Percentiles rank a stretch among this genome's conserved stretches.
These are phyloP conservation scores for Sminthopsis crassicaudata DNA, from an alignment of 2,113 vertebrate genomes.

Conservation along the genomic window DNA sequence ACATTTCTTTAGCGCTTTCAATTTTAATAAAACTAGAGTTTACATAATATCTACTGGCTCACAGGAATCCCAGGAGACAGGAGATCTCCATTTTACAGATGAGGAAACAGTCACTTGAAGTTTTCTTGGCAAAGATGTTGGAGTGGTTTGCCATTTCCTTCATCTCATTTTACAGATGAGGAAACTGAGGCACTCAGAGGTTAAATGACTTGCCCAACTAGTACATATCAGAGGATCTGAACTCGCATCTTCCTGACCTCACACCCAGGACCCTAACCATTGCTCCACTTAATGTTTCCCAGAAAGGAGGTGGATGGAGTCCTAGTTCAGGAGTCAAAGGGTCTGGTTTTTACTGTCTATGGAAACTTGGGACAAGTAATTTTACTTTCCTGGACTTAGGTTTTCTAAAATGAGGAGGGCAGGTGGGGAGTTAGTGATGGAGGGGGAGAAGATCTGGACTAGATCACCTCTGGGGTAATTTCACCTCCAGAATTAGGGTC, in stretches of 20 bases:
- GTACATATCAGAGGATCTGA: background rate
- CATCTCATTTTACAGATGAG: background rate
- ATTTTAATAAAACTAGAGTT: background rate
- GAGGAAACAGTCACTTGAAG: background rate
- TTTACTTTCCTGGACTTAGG: background rate
- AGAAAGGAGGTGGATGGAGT: background rate
- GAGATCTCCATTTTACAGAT: background rate
- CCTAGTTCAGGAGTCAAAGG: background rate
- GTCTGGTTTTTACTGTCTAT: background rate
- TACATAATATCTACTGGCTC: background rate
- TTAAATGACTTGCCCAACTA: background rate
- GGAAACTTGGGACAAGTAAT: no score
- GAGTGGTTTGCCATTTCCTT: background rate
- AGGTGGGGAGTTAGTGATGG: no score
- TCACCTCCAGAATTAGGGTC: background rate
- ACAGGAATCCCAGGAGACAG: background rate
- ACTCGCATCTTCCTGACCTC: background rate
- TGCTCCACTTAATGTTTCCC: background rate
- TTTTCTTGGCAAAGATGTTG: background rate
- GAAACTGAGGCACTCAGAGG: background rate
- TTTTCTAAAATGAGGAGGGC: background rate
- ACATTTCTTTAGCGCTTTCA: background rate
- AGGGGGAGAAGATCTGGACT: background rate
- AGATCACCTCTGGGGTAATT: background rate
- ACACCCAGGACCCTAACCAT: background rate